Base-by-base conservation (phyloP, 2,113 vertebrate species). In the Xyliphius kryptos region DNA sequence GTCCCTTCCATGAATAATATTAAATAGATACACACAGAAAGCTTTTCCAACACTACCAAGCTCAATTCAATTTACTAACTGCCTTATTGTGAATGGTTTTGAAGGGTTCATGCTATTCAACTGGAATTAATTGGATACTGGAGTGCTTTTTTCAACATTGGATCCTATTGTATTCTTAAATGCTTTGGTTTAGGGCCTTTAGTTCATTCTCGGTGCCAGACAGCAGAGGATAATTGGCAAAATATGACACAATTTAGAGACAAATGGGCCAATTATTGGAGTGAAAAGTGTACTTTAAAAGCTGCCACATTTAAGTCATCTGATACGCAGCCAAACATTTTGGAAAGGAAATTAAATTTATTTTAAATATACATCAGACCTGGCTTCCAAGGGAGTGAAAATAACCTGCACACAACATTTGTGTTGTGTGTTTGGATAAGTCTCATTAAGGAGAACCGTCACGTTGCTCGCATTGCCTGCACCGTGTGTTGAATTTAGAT, bases 201-300 rank as follows among this genome's bases (percentile, higher is more conserved):
- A 36, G 15, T 16, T 16, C 1, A 54, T 54, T 37, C 15, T 37
- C 4, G 32, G 1, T 17, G 5, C 32, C 15, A 55, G 52, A 38
- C 13, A 55, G n/a, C 32, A 37, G 15, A 17, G 26, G 32, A 38
- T 38, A 38, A 56, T 40, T 19, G 16, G 53, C 2, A 12, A 38
- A 19, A 19, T 19, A 56, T 56, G 36, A 17, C 32, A 37, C n/a
- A 54, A 3, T 54, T 52, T 54, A 38, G 10, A 55, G 32, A 38
- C 15, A 55, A 55, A 55, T 3, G 5, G 15, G 0, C 15, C 32
- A 56, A 38, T 56, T 38, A 56, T 3, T 1, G 38, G 11, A 19
- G 32, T 1, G 2, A 38, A 55, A 19, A 19, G 32, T 38, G 11
- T 13, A 19, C 8, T 55, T 1, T 19, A 19, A 8, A 55, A 55